Base-by-base conservation (phyloP, 2,797 vertebrate species). In the Pyrocephalus nanus region DNA sequence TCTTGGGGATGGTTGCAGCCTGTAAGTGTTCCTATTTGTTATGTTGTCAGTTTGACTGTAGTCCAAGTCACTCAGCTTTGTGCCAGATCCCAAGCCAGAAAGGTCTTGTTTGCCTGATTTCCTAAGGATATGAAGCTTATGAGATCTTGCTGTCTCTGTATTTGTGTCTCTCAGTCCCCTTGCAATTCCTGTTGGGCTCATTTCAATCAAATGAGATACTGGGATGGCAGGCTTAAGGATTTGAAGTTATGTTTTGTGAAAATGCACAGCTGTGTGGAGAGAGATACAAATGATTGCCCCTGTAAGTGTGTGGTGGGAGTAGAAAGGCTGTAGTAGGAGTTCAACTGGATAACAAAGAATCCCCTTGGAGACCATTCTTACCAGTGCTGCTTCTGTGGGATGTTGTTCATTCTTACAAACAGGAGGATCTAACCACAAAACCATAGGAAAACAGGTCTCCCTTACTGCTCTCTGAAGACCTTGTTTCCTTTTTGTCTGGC, bases 41-140 rank as follows among this genome's bases (percentile, higher is more conserved):
- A 95, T 69, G 54, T 67, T 95, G 93, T 96, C 95, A 88, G 78
- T 93, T 96, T 97, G 94, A 96, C 82, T 79, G 54, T 73, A 94
- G 95, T 96, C 96, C 94, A 92, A 93, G 81, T 85, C 96, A 80
- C 97, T 97, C 93, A 97, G 96, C 92, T 97, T 94, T 94, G 72
- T 92, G 97, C 96, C 95, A 94, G 93, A 94, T 93, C 95, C 93
- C 17, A 66, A 95, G 90, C 93, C 93, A 97, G 96, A 96, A 96
- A n/a, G 50, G 67, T 95, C 91, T 93, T 84, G 70, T 92, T 95
- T 95, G 90, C 71, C 67, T 62, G 55, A 55, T 95, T 96, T 95
- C 94, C 71, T 90, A 64, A 91, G 77, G 67, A 87, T 53, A 89
- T 45, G 82, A 92, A 87, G 19, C 67, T 60, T 92, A 29, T 25